Evolutionary conservation across 37 sponge, comb jelly and placozoan genomes (phyloP).

Genomic region (Amphimedon queenslandica): DNA sequence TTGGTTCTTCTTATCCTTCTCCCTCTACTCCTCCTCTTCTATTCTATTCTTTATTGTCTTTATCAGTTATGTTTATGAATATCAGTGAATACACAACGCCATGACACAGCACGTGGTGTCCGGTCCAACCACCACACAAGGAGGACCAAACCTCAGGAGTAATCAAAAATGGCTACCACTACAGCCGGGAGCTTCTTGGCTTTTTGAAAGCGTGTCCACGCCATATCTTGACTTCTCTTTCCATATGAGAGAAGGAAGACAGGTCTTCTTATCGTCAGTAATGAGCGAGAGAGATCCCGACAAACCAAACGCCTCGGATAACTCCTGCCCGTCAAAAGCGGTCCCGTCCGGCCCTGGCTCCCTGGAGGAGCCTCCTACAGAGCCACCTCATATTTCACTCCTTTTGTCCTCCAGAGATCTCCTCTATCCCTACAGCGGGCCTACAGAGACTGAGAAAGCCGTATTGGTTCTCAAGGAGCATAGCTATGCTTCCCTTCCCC

Average conservation of each 20-base stretch:
- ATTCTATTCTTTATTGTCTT: too few species aligned
- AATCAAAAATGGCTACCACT: not conserved
- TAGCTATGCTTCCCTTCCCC: constrained; percentile 36
- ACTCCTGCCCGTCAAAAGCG: not conserved
- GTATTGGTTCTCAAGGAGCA: constrained; percentile 53
- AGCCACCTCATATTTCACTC: not conserved
- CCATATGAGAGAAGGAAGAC: too few species aligned
- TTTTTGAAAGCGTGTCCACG: too few species aligned
- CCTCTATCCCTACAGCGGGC: constrained; percentile 7
- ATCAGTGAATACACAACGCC: too few species aligned
- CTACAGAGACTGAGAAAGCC: constrained; percentile 38
- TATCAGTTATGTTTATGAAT: too few species aligned
- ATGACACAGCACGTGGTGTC: too few species aligned
- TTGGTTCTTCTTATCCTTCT: too few species aligned
- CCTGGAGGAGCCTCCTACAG: not conserved
- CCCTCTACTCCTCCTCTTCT: too few species aligned
- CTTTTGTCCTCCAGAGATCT: constrained; percentile 25
- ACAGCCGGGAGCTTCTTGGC: not conserved
- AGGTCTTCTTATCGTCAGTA: too few species aligned
- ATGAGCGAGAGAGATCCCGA: not conserved
- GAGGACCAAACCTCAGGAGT: too few species aligned
- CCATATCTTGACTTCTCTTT: too few species aligned
- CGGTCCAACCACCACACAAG: too few species aligned
- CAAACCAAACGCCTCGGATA: not conserved
- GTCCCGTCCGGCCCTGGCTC: not conserved